These are phyloP conservation scores for Antidorcas marsupialis DNA, from an alignment of 2,113 vertebrate genomes.

Conservation along the genomic window DNA sequence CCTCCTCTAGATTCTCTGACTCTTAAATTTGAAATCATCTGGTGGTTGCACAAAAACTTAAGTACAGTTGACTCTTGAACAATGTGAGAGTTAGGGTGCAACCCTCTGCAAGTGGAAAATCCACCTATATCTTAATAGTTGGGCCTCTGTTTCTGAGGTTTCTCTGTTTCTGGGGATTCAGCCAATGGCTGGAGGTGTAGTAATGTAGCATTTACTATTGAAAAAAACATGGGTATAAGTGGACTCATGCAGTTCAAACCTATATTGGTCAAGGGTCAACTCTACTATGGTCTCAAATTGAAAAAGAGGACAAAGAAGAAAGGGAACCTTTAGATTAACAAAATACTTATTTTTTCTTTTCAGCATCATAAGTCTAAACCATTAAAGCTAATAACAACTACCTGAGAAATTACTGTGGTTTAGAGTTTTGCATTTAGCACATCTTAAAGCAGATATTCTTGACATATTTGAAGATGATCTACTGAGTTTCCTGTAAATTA, in stretches of 20 bases:
- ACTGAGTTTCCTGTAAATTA: constrained; percentile 11
- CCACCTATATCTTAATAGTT: not conserved
- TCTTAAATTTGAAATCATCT: not conserved
- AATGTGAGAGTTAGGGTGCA: not conserved
- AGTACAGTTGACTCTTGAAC: not conserved
- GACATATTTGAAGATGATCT: constrained; percentile 2
- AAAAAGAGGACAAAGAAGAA: not conserved
- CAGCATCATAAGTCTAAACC: not conserved
- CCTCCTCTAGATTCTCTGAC: not conserved
- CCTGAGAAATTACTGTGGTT: not conserved
- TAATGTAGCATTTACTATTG: not conserved
- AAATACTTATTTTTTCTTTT: constrained; percentile 28
- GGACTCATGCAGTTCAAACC: not conserved
- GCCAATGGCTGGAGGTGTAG: not conserved
- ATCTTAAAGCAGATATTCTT: not conserved
- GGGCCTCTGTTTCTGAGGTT: not conserved
- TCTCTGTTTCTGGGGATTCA: not conserved
- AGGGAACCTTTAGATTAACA: not conserved
- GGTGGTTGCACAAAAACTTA: not conserved
- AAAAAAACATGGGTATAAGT: not conserved
- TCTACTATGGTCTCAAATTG: not conserved
- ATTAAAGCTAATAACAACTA: not conserved
- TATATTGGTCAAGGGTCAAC: not conserved
- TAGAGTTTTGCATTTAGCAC: not conserved
- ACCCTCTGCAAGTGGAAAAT: not conserved